Percentiles rank a stretch among this genome's conserved stretches.
These are phyloP conservation scores for Parasteatoda tepidariorum DNA, from an alignment of 1,140 invertebrate species.

Conservation along the genomic window DNA sequence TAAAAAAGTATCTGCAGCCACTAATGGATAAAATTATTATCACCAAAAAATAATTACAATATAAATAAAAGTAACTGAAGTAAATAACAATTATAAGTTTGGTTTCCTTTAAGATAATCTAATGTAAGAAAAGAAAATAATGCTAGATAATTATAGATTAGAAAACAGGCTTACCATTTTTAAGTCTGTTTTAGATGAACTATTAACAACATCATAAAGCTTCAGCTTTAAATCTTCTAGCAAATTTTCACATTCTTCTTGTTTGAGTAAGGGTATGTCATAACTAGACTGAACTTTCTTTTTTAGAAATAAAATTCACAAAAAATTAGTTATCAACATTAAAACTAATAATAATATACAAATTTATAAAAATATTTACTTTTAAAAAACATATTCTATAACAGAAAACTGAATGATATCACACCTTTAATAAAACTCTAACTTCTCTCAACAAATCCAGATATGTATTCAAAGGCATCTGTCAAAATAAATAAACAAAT, in stretches of 20 bases:
- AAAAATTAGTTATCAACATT: no score
- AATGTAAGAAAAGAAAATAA: no score
- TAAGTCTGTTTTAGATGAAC: not conserved
- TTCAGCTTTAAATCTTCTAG: slow-evolving; percentile 30
- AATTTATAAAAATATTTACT: not conserved
- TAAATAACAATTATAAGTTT: no score
- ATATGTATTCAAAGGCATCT: not conserved
- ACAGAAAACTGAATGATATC: not conserved
- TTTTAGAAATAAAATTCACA: not conserved
- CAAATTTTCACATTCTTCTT: slow-evolving; percentile 9
- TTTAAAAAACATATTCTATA: not conserved
- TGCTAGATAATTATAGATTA: no score
- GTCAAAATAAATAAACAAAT: no score
- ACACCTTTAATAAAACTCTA: not conserved
- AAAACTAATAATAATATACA: not conserved
- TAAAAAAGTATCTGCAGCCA: no score
- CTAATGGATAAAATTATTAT: no score
- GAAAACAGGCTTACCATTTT: not conserved
- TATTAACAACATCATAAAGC: slow-evolving; percentile 23
- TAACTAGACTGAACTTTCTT: slow-evolving; percentile 27
- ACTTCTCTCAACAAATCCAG: slow-evolving; percentile 15
- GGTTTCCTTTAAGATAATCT: no score
- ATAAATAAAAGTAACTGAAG: no score
- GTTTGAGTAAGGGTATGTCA: slow-evolving; percentile 16
- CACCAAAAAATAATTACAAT: no score